Conservation (phyloP, 2,888 invertebrate species). For the Gandaritis pyraliata region DNA sequence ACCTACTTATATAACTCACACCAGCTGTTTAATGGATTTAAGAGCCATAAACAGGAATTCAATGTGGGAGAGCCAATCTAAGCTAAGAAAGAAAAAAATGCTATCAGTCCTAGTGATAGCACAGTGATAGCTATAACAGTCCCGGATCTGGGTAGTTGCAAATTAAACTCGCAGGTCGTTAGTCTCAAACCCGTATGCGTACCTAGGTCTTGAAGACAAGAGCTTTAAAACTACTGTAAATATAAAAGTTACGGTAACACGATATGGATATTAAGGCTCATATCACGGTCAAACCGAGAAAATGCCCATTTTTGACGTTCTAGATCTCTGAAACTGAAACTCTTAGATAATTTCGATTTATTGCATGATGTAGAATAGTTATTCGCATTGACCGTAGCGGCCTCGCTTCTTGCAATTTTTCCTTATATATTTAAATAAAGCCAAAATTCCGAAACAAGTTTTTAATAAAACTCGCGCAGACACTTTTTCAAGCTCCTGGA, state of each 20-base stretch:
- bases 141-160: slow-evolving; percentile 59
- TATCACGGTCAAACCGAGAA: too few species aligned
- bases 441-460: too few species aligned
- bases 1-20: slow-evolving; percentile 49
- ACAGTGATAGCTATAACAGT: slow-evolving; percentile 15
- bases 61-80: slow-evolving; percentile 13
- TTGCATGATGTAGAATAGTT: too few species aligned
- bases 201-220: slow-evolving; percentile 46
- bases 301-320: too few species aligned
- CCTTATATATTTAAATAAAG: too few species aligned
- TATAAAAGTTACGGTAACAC: slow-evolving; percentile 26
- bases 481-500: too few species aligned
- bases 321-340: too few species aligned
- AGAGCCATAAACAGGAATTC: slow-evolving; percentile 39
- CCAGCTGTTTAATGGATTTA: slow-evolving; percentile 55
- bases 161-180: slow-evolving; percentile 59
- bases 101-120: slow-evolving; percentile 2
- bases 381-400: too few species aligned
- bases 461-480: too few species aligned
- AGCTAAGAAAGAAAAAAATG: slow-evolving; percentile 20
- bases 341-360: too few species aligned
- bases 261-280: slow-evolving; percentile 33
- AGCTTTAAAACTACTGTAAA: slow-evolving; percentile 28
- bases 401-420: too few species aligned
- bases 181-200: slow-evolving; percentile 60